phyloP scores from a whole-genome alignment of 2,888 invertebrate species.

The Cephonodes hylas region DNA sequence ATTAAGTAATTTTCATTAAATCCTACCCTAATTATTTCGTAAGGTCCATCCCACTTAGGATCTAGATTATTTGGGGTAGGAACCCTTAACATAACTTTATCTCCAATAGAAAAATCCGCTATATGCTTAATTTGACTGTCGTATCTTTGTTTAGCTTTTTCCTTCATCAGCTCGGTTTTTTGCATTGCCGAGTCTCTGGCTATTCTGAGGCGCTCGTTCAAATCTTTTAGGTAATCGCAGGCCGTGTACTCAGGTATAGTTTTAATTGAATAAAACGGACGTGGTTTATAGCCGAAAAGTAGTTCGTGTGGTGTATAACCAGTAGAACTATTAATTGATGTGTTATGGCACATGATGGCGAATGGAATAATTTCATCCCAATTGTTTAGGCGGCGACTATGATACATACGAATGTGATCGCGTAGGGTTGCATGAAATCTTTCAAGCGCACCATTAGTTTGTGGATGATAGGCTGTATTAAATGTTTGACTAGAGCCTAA shows the following conservation, averaged over 20 bases:
- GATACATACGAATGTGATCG: too few species aligned
- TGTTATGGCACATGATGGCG: too few species aligned
- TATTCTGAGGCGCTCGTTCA: too few species aligned
- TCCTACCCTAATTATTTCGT: slow-evolving; percentile 25
- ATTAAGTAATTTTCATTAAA: too few species aligned
- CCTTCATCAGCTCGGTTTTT: slow-evolving; percentile 34
- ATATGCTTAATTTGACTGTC: slow-evolving; percentile 33
- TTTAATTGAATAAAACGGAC: slow-evolving; percentile 33
- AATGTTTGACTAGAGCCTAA: too few species aligned
- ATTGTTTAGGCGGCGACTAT: too few species aligned
- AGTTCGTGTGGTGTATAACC: too few species aligned
- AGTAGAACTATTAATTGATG: too few species aligned
- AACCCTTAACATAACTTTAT: slow-evolving; percentile 30
- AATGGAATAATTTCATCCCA: too few species aligned
- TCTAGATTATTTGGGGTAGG: slow-evolving; percentile 40
- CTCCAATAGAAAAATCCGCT: slow-evolving; percentile 26
- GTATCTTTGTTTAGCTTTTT: slow-evolving; percentile 38
- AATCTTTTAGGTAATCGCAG: slow-evolving; percentile 32
- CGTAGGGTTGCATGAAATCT: too few species aligned
- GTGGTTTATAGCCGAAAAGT: slow-evolving; percentile 40
- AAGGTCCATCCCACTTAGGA: slow-evolving; percentile 39
- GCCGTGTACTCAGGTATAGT: slow-evolving; percentile 29
- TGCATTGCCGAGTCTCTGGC: slow-evolving; percentile 30
- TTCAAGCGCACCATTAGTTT: too few species aligned
- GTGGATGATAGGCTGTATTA: too few species aligned